Conservation (phyloP, 2,113 vertebrate genomes). For the Pterocles gutturalis region DNA sequence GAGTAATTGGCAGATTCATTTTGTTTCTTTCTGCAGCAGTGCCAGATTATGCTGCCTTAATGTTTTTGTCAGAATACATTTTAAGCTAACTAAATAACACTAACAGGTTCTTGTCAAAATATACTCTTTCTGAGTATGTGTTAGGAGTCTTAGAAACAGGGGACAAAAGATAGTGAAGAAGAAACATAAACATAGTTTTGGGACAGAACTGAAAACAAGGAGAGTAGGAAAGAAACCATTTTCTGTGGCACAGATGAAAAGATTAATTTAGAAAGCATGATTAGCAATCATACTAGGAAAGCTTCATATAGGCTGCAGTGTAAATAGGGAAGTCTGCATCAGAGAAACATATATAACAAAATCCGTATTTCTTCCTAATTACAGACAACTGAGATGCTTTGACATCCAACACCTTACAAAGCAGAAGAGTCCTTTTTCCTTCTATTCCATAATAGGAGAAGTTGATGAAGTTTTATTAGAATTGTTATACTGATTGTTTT, state of each 20-base stretch:
- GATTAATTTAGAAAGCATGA: background rate
- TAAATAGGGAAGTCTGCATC: background rate
- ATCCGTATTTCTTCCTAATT: background rate
- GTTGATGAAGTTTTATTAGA: background rate
- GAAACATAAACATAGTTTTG: background rate
- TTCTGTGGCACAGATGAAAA: background rate
- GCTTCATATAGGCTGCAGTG: background rate
- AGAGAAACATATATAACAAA: background rate
- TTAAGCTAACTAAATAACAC: background rate
- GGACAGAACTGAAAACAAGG: background rate
- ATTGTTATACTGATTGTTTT: background rate
- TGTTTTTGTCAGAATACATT: background rate
- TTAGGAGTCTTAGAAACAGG: background rate
- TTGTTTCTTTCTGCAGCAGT: background rate
- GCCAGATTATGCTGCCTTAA: background rate
- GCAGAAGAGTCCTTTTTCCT: background rate
- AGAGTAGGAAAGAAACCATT: background rate
- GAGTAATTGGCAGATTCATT: background rate
- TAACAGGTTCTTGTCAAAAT: background rate
- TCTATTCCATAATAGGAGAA: background rate
- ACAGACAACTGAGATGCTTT: background rate
- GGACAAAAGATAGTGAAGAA: background rate
- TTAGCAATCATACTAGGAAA: background rate
- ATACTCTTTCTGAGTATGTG: background rate
- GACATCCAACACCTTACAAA: background rate